Percentiles rank a stretch among this genome's conserved stretches.
Conservation (phyloP, 2,888 invertebrate genomes). For the Mesochorus sp. region DNA sequence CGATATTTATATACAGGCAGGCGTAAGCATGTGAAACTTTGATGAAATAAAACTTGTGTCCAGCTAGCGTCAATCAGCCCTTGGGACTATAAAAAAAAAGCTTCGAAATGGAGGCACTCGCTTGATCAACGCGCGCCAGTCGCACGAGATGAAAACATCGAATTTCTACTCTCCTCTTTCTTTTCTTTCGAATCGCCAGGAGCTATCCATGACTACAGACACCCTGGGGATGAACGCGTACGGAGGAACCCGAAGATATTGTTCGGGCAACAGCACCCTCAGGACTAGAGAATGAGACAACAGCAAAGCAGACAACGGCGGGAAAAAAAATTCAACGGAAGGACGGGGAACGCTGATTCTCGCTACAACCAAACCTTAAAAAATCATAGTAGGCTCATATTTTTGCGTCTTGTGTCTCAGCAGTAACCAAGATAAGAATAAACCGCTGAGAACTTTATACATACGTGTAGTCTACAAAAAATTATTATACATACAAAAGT, state of each 20-base stretch:
- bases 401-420: not conserved
- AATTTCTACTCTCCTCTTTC: conserved; percentile 50
- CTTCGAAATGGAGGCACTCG: conserved; percentile 18
- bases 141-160: conserved; percentile 52
- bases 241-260: conserved; percentile 37
- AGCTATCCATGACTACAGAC: conserved; percentile 54
- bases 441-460: not conserved
- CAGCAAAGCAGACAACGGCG: conserved; percentile 10
- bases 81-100: conserved; percentile 47
- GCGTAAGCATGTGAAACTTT: conserved; percentile 9
- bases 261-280: conserved; percentile 44
- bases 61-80: conserved; percentile 49
- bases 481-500: too few species aligned
- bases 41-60: conserved; percentile 55
- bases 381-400: conserved; percentile 13
- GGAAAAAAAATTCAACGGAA: not conserved
- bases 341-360: conserved; percentile 25
- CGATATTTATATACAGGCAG: not conserved
- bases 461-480: not conserved
- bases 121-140: conserved; percentile 47
- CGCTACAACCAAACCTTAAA: conserved; percentile 17
- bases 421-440: conserved; percentile 2
- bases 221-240: conserved; percentile 52
- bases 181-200: conserved; percentile 45
- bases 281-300: conserved; percentile 34